Evolutionary conservation across 2,888 invertebrate genomes (phyloP).

Genomic region (Polymixis lichenea): DNA sequence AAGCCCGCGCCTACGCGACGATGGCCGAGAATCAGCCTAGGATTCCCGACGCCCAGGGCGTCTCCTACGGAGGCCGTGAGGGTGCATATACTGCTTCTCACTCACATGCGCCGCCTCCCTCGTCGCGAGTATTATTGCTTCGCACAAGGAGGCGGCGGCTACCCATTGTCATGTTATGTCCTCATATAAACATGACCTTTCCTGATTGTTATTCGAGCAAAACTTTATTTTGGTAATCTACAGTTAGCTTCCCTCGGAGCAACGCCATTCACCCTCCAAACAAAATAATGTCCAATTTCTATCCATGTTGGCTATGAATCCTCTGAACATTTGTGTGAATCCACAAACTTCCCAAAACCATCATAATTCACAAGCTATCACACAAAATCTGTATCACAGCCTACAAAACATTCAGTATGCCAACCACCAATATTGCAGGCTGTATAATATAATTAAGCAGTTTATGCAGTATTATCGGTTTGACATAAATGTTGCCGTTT

Average conservation of each 20-base stretch:
- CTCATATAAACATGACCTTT: neutral
- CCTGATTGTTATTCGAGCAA: neutral
- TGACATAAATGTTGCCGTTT: slow-evolving; percentile 35
- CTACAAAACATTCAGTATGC: slow-evolving; percentile 36
- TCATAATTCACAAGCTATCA: slow-evolving; percentile 17
- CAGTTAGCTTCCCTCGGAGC: neutral
- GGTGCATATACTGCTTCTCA: too few species aligned
- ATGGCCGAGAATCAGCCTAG: too few species aligned
- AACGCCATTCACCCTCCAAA: neutral
- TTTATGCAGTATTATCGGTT: slow-evolving; percentile 46
- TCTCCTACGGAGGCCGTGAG: too few species aligned
- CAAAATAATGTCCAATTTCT: neutral
- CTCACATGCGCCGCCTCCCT: too few species aligned
- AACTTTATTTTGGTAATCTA: neutral
- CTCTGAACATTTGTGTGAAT: neutral
- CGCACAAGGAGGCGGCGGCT: too few species aligned
- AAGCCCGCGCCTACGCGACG: too few species aligned
- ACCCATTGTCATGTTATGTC: too few species aligned
- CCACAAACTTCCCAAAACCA: neutral
- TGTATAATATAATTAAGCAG: slow-evolving; percentile 37
- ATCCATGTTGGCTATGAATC: neutral
- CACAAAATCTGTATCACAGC: slow-evolving; percentile 29
- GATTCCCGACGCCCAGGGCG: too few species aligned
- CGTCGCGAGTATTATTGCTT: too few species aligned
- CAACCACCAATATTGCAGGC: slow-evolving; percentile 28